Percentiles rank a stretch among this genome's conserved stretches.
phyloP scores from a whole-genome alignment of 2,888 invertebrate species.

The Melanargia galathea region DNA sequence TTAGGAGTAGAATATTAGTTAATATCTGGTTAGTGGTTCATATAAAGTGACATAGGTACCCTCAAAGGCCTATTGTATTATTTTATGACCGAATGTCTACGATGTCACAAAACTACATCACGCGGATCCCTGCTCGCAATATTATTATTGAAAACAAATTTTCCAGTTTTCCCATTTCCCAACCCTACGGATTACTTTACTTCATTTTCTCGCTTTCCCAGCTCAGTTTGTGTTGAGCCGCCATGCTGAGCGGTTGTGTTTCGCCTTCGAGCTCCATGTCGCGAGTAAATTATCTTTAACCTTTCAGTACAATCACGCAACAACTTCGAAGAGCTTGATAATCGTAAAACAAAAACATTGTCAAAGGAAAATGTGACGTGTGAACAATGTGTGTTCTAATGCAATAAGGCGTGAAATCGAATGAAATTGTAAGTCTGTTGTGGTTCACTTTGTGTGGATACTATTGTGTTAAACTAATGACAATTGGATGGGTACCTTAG shows the following conservation, averaged over 20 bases:
- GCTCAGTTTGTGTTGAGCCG: conserved; percentile 58
- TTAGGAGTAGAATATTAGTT: too few species aligned
- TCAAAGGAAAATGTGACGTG: conserved; percentile 50
- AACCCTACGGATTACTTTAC: conserved; percentile 58
- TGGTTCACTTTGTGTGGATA: conserved; percentile 15
- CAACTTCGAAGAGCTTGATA: conserved; percentile 31
- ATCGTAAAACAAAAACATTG: conserved; percentile 31
- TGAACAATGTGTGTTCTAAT: conserved; percentile 34
- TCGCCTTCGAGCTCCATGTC: conserved; percentile 23
- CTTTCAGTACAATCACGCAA: conserved; percentile 40
- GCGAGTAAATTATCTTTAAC: conserved; percentile 42
- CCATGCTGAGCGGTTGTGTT: conserved; percentile 45
- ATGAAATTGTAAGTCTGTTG: conserved; percentile 46
- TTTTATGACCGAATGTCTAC: too few species aligned
- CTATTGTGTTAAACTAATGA: conserved; percentile 28
- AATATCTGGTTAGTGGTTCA: too few species aligned
- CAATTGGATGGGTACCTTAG: conserved; percentile 18
- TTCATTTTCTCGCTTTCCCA: conserved; percentile 63
- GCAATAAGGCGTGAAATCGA: conserved; percentile 42
- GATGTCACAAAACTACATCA: background rate
- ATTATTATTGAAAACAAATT: conserved; percentile 8
- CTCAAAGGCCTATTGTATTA: too few species aligned
- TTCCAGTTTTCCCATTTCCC: conserved; percentile 30
- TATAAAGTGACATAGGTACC: too few species aligned
- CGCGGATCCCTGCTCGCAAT: background rate